Evolutionary conservation across 1,140 invertebrate genomes (phyloP).

Genomic region (Campoletis sonorensis): DNA sequence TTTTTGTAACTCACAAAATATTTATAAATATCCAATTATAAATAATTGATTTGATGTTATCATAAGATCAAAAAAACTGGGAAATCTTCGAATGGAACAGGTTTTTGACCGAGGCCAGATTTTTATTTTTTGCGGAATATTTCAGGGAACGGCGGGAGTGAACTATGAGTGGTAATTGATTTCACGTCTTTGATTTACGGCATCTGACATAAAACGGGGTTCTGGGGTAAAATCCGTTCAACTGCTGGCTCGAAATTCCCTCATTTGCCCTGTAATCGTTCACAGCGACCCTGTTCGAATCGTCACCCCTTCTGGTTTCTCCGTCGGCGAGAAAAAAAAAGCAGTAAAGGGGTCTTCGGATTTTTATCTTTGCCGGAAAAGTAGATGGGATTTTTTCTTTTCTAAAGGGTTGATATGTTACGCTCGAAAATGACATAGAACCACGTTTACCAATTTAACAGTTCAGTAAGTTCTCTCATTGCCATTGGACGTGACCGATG

Average conservation of each 20-base stretch:
- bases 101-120: slow-evolving; percentile 36
- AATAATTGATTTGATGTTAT: no score
- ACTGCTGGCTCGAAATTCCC: slow-evolving; percentile 52
- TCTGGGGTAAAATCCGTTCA: slow-evolving; percentile 58
- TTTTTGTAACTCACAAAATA: no score
- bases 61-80: no score
- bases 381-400: slow-evolving; percentile 42
- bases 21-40: no score
- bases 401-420: slow-evolving; percentile 24
- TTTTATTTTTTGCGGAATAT: slow-evolving; percentile 46
- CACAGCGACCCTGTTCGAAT: neutral
- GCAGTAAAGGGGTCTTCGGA: slow-evolving; percentile 59
- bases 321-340: slow-evolving; percentile 36
- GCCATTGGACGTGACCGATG: neutral
- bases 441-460: neutral
- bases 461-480: slow-evolving; percentile 6
- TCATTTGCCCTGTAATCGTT: slow-evolving; percentile 59
- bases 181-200: slow-evolving; percentile 75
- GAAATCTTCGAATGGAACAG: neutral
- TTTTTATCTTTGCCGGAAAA: slow-evolving; percentile 74
- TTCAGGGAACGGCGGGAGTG: slow-evolving; percentile 25
- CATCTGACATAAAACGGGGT: slow-evolving; percentile 52
- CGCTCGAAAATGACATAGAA: slow-evolving; percentile 19
- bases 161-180: slow-evolving; percentile 72
- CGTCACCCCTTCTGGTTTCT: slow-evolving; percentile 67